Base-by-base conservation (phyloP, 2,113 vertebrate genomes). In the Cromileptes altivelis region DNA sequence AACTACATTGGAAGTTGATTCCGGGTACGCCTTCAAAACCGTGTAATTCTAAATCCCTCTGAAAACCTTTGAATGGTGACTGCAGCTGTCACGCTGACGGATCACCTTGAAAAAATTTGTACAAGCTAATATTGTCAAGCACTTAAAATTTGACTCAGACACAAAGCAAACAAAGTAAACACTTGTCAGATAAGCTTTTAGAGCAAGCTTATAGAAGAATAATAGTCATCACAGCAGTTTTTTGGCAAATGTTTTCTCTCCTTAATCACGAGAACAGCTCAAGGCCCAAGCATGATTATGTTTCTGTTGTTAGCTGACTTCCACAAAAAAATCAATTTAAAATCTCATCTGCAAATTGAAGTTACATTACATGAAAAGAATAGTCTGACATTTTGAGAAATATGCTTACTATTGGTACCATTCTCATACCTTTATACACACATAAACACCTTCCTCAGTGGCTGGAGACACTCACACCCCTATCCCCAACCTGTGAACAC, bases 111-210 rank as follows among this genome's bases (percentile, higher is more conserved):
- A 67, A 71, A 60, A 76, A 57, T 17, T 53, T 45, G 61, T 40
- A 56, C 33, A 19, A 53, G 33, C 19, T 61, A 61, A 78, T 70
- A 65, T 60, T 53, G 19, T 27, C 27, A 63, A 42, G 62, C 47
- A 3, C 63, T 75, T 76, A 23, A 25, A 57, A 55, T 80, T 70
- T 75, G 69, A 83, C 53, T 82, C 50, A 67, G 76, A 74, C 4
- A 40, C 30, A 0, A 63, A 84, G 53, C 3, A 62, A 68, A 37
- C 21, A 40, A 56, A 47, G 63, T 52, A 63, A 89, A 65, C 42
- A 76, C 33, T 25, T 73, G 78, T 57, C 52, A 1, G 62, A 53
- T 52, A 61, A 17, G 64, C 63, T 77, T 85, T 84, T 58, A 40
- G 37, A 70, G 57, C 33, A 47, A 14, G 10, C 70, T 70, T 10